A percentile compares a stretch with the other conserved stretches of the same genome.
Evolutionary conservation across 1,140 invertebrate genomes (phyloP).

Genomic region (Ips nitidus): DNA sequence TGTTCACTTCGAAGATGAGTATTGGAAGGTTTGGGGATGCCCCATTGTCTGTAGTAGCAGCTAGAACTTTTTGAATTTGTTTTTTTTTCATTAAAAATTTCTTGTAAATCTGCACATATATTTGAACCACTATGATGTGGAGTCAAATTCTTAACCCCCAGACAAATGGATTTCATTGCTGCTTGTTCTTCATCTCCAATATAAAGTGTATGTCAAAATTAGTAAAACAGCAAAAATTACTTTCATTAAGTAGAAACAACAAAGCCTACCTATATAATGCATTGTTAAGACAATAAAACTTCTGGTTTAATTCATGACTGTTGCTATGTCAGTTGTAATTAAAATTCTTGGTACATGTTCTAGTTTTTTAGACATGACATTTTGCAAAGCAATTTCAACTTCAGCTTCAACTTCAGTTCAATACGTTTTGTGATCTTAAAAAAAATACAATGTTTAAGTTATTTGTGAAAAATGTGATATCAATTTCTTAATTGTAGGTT

Average conservation of each 20-base stretch:
- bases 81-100: background rate
- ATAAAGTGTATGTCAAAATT: no score
- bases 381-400: background rate
- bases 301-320: no score
- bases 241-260: background rate
- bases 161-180: background rate
- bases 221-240: background rate
- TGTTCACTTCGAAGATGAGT: no score
- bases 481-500: no score
- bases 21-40: background rate
- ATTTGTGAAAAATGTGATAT: no score
- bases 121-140: constrained; percentile 1
- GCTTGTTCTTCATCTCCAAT: constrained; percentile 1
- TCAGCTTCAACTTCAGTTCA: background rate
- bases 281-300: constrained; percentile 7
- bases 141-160: constrained; percentile 5
- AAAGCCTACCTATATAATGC: background rate
- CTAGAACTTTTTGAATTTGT: background rate
- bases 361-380: no score
- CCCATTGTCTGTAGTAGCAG: constrained; percentile 2
- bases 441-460: no score
- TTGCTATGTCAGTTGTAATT: no score
- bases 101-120: background rate
- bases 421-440: no score
- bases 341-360: no score